Conservation (phyloP, 2,888 invertebrate genomes). For the Drosophila birchii region DNA sequence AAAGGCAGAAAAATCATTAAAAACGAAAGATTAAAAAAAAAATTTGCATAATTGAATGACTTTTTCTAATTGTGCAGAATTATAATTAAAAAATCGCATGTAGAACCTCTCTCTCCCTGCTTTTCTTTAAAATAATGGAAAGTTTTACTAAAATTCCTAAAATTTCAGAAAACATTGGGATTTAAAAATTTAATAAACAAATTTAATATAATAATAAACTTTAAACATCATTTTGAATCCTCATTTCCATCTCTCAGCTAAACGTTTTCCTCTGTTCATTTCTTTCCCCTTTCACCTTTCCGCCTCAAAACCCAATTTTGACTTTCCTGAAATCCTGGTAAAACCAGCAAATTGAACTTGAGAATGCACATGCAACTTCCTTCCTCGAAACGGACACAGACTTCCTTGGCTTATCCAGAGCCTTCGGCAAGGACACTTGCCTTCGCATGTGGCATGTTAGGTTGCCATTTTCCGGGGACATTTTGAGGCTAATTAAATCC, state of each 20-base stretch:
- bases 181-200: neutral
- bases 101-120: too few relatives aligned
- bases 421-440: slow-evolving; percentile 41
- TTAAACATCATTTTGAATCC: too few relatives aligned
- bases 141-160: too few relatives aligned
- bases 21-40: neutral
- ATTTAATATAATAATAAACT: neutral
- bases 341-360: slow-evolving; percentile 74
- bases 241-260: neutral
- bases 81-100: neutral
- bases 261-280: neutral
- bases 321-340: slow-evolving; percentile 22
- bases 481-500: slow-evolving; percentile 76
- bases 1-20: neutral
- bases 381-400: slow-evolving; percentile 43
- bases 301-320: neutral
- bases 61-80: neutral
- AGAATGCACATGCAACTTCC: slow-evolving; percentile 75
- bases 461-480: slow-evolving; percentile 62
- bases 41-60: neutral
- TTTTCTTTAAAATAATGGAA: too few relatives aligned
- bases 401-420: slow-evolving; percentile 65
- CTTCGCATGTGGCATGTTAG: slow-evolving; percentile 58
- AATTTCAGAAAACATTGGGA: neutral
- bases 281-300: neutral